Percentiles rank a stretch among this genome's conserved stretches.
Evolutionary conservation across 1,140 invertebrate genomes (phyloP).

Genomic region (Ceratosolen fusciceps): DNA sequence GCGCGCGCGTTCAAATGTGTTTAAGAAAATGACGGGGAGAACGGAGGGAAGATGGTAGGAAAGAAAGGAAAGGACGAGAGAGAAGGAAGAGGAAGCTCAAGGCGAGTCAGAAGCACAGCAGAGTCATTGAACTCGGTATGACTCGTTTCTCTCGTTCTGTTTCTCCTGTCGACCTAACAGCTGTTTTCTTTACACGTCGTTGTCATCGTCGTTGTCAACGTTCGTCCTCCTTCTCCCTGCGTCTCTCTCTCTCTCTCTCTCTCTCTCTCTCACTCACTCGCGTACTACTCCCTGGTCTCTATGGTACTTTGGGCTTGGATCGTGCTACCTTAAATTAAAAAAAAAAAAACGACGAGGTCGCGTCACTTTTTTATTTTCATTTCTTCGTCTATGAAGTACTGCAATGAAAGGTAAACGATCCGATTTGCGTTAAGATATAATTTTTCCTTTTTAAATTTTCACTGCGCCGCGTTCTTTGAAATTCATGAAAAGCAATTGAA

Average conservation of each 20-base stretch:
- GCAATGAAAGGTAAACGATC: not conserved
- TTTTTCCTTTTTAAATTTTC: constrained; percentile 6
- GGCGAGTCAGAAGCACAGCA: constrained; percentile 42
- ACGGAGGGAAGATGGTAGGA: not conserved
- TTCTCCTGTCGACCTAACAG: constrained; percentile 61
- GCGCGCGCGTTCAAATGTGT: too few species aligned
- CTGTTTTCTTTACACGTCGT: constrained; percentile 65
- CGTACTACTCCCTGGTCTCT: too few species aligned
- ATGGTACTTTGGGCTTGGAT: constrained; percentile 4
- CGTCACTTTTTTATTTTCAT: not conserved
- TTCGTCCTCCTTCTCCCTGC: not conserved
- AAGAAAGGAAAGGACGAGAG: constrained; percentile 4
- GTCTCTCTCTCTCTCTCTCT: not conserved
- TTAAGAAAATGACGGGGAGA: too few species aligned
- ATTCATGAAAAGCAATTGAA: not conserved
- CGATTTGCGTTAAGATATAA: not conserved
- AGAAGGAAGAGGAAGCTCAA: constrained; percentile 41
- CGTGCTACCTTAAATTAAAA: not conserved
- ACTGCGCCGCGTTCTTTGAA: not conserved
- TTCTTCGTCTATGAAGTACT: not conserved
- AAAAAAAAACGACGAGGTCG: not conserved
- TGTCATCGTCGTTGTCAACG: constrained; percentile 3
- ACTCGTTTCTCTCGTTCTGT: constrained; percentile 45
- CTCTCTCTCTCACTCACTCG: not conserved
- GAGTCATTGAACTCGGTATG: constrained; percentile 69